Conservation (phyloP, 1,140 invertebrate genomes). For the Drosophila pandora region DNA sequence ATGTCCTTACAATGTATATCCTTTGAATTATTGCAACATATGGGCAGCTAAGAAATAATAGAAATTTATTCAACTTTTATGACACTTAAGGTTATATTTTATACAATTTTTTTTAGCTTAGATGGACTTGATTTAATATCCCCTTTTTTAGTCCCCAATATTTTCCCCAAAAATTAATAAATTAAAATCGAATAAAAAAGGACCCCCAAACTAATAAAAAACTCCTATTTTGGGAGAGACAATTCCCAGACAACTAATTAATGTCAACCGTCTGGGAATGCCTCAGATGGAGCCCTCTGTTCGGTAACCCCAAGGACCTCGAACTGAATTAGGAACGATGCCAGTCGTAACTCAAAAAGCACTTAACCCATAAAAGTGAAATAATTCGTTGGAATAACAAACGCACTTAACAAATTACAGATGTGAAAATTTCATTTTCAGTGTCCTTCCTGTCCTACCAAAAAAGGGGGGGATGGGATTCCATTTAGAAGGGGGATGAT, state of each 20-base stretch:
- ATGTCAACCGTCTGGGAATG: conserved; percentile 59
- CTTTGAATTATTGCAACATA: conserved; percentile 14
- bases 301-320: conserved; percentile 50
- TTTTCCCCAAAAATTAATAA: neutral
- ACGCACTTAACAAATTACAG: conserved; percentile 84
- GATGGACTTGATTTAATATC: no score
- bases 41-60: neutral
- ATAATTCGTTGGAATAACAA: conserved; percentile 82
- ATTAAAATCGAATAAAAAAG: neutral
- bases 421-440: conserved; percentile 83
- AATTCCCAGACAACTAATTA: conserved; percentile 75
- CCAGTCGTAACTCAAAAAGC: conserved; percentile 76
- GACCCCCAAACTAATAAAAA: no score
- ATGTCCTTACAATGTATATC: neutral
- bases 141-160: neutral
- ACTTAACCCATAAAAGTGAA: conserved; percentile 84
- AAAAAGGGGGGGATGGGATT: no score
- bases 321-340: conserved; percentile 2
- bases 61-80: no score
- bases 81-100: no score
- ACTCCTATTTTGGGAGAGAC: conserved; percentile 5
- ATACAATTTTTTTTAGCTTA: no score
- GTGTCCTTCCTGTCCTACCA: conserved; percentile 30
- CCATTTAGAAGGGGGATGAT: conserved; percentile 13
- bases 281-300: conserved; percentile 15